Base-by-base conservation (phyloP, 2,797 vertebrate species). In the Varecia variegata region DNA sequence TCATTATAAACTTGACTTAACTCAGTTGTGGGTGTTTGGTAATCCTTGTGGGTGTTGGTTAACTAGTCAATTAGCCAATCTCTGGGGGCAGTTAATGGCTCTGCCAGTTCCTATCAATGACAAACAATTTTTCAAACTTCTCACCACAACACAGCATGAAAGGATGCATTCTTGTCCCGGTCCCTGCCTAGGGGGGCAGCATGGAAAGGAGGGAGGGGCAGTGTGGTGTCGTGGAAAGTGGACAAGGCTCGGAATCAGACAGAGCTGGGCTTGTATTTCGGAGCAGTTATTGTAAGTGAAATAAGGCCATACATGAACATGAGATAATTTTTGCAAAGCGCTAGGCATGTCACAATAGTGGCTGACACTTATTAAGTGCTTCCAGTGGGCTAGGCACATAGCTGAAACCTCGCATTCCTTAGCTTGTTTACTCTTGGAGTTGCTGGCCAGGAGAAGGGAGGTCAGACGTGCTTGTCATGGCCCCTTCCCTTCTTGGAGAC, bases 51-150 rank as follows among this genome's bases (percentile, higher is more conserved):
- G 67, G 88, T 95, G 85, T 90, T 94, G 74, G 81, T 88, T 94
- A 94, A 94, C 81, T 67, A 90, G 82, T 77, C 95, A 97, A 73
- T 95, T 88, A 96, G 74, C 94, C 73, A 25, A 14, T 83, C 87
- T 95, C 92, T 74, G 77, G 87, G 84, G 76, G 62, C 84, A 90
- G 65, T 35, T 76, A 56, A 93, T 67, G 65, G 82, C 86, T 96
- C 89, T 93, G 67, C 67, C 93, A 86, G 54, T 54, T 97, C 84
- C 92, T 87, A 54, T 47, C 87, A 76, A 92, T 65, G 93, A 88
- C 90, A 80, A 86, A 87, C 62, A 43, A 23, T 52, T 82, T 92
- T 91, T 54, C 68, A 77, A 77, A 65, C 35, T 18, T 90, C 84
- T 92, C 73, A 30, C 47, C 74, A 11, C 56, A 65, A 43, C 89